phyloP scores from a whole-genome alignment of 2,888 invertebrate genomes.

The Flexamia atlantica region DNA sequence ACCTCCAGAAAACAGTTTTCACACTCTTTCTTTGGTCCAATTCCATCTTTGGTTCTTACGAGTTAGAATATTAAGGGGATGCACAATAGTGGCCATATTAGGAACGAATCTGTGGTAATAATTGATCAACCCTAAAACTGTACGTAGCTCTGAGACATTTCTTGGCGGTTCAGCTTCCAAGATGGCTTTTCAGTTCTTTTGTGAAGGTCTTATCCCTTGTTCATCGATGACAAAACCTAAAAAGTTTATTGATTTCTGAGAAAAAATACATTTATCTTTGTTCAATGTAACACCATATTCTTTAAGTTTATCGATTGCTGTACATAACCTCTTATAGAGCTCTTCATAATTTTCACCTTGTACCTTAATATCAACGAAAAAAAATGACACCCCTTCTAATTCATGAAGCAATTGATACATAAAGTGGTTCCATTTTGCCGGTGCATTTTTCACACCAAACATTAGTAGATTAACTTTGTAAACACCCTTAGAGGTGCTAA shows the following conservation, averaged over 20 bases:
- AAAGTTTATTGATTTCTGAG: conserved; percentile 56
- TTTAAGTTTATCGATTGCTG: conserved; percentile 9
- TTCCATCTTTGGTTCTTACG: conserved; percentile 60
- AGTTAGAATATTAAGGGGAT: conserved; percentile 69
- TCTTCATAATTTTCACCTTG: conserved; percentile 62
- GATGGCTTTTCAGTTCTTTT: neutral
- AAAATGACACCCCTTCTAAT: conserved; percentile 12
- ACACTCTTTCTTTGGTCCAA: conserved; percentile 66
- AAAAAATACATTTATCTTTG: conserved; percentile 59
- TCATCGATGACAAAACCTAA: conserved; percentile 36
- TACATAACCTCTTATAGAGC: neutral
- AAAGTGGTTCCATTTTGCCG: conserved; percentile 66
- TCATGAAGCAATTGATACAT: conserved; percentile 68
- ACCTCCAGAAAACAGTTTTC: conserved; percentile 65
- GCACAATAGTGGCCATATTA: conserved; percentile 68
- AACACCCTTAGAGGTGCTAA: conserved; percentile 69
- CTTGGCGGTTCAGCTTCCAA: neutral
- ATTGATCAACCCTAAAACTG: conserved; percentile 71
- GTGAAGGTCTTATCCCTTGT: conserved; percentile 37
- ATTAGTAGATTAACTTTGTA: conserved; percentile 69
- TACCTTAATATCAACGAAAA: conserved; percentile 54
- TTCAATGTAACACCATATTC: neutral
- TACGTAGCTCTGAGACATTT: conserved; percentile 62
- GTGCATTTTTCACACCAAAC: conserved; percentile 71
- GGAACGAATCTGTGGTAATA: conserved; percentile 72